Percentiles rank a stretch among this genome's conserved stretches.
phyloP scores from a whole-genome alignment of 2,797 vertebrate species.

The Nasua narica region DNA sequence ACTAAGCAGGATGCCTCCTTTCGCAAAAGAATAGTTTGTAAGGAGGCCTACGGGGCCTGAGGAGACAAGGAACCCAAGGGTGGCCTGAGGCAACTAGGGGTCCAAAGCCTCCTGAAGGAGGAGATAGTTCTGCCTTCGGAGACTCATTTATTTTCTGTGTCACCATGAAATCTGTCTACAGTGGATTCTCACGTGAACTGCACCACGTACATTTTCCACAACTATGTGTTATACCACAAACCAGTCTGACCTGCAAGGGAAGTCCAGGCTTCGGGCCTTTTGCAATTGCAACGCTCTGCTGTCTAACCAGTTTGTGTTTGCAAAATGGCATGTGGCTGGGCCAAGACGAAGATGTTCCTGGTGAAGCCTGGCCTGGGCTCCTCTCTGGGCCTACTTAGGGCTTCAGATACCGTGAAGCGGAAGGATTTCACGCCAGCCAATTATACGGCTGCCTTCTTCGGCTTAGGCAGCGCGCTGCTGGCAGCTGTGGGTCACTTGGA shows the following conservation, averaged over 20 bases:
- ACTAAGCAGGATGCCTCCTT: neutral
- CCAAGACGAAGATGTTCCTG: slow-evolving; percentile 7
- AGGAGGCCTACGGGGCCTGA: neutral
- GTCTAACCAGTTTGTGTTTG: slow-evolving; percentile 67
- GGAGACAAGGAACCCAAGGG: neutral
- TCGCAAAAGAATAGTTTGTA: slow-evolving; percentile 23
- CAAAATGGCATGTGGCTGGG: neutral
- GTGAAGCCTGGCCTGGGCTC: neutral
- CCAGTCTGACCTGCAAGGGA: slow-evolving; percentile 69
- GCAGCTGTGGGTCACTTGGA: neutral
- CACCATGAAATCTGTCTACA: neutral
- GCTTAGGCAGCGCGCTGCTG: neutral
- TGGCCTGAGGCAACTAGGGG: neutral
- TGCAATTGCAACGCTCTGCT: slow-evolving; percentile 70
- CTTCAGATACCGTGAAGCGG: neutral
- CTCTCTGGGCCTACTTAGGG: neutral
- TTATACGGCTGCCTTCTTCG: neutral
- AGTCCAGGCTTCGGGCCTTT: slow-evolving; percentile 55
- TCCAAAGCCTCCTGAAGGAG: neutral
- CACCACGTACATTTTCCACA: slow-evolving; percentile 45
- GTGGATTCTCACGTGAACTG: neutral
- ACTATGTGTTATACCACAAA: slow-evolving; percentile 51
- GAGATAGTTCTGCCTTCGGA: neutral
- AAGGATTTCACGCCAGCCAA: neutral
- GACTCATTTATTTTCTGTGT: neutral